Percentiles rank a stretch among this genome's conserved stretches.
These are phyloP conservation scores for Carcharodon carcharias DNA, from an alignment of 2,797 vertebrate genomes.

Conservation along the genomic window DNA sequence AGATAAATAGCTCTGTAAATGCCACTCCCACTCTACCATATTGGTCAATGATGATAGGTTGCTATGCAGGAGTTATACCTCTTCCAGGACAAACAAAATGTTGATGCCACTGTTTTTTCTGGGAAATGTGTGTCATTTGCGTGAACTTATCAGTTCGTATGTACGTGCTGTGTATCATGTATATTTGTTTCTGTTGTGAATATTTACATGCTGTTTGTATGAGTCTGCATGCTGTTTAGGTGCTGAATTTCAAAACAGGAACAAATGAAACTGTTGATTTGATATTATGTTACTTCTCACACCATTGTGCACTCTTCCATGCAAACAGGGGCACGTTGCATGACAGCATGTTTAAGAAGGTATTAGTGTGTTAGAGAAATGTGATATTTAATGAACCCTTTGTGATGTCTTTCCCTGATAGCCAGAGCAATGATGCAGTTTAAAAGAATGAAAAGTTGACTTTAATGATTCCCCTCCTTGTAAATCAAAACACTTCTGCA, in stretches of 20 bases:
- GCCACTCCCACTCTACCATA: background rate
- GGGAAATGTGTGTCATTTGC: background rate
- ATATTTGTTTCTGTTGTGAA: background rate
- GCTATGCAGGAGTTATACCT: background rate
- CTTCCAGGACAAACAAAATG: background rate
- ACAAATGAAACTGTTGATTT: background rate
- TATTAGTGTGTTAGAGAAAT: background rate
- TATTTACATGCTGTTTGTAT: background rate
- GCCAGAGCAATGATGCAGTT: background rate
- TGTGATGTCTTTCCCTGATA: background rate
- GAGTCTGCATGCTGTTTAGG: background rate
- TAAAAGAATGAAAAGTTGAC: background rate
- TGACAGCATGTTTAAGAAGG: background rate
- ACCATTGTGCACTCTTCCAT: background rate
- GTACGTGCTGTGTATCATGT: background rate
- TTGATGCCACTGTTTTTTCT: background rate
- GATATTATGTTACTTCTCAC: background rate
- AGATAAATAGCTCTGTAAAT: background rate
- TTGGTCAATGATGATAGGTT: background rate
- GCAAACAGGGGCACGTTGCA: background rate
- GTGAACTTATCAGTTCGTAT: background rate
- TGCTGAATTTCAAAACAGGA: background rate
- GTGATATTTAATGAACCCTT: conserved; percentile 2
- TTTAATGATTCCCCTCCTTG: background rate
- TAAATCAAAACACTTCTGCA: background rate